These are phyloP conservation scores for Drosophila funebris DNA, from an alignment of 1,140 invertebrate species.

Conservation along the genomic window DNA sequence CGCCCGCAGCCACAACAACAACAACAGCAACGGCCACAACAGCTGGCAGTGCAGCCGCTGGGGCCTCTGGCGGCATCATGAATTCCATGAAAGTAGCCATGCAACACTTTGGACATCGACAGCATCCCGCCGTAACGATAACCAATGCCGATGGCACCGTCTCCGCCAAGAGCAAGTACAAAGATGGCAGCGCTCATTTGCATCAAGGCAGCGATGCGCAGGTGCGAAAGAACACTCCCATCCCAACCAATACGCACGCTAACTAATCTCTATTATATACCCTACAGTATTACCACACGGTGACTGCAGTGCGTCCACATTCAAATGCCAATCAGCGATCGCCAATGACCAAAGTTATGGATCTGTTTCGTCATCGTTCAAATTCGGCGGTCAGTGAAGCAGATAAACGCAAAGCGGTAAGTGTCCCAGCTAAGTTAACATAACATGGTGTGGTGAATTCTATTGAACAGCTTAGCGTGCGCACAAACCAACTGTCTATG, in stretches of 20 bases:
- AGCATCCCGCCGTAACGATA: constrained; percentile 84
- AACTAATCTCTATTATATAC: neutral
- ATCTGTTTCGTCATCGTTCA: constrained; percentile 93
- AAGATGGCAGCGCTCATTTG: constrained; percentile 88
- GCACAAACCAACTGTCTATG: constrained; percentile 12
- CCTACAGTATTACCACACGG: constrained; percentile 87
- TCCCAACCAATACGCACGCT: neutral
- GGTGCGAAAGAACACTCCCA: constrained; percentile 66
- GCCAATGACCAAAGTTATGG: constrained; percentile 94
- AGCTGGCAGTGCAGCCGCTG: constrained; percentile 74
- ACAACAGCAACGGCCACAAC: constrained; percentile 42
- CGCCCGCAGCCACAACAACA: constrained; percentile 41
- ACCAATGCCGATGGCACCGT: constrained; percentile 73
- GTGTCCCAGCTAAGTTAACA: constrained; percentile 73
- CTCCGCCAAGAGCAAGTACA: constrained; percentile 83
- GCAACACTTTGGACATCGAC: constrained; percentile 86
- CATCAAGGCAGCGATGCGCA: constrained; percentile 85
- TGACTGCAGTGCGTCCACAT: constrained; percentile 85
- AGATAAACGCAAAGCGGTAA: constrained; percentile 91
- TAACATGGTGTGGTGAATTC: neutral
- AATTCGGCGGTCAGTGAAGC: constrained; percentile 88
- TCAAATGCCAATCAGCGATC: constrained; percentile 84
- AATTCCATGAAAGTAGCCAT: constrained; percentile 91
- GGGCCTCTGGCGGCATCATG: constrained; percentile 86
- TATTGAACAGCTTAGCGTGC: neutral